Percentiles rank a stretch among this genome's conserved stretches.
Conservation (phyloP, 2,888 invertebrate species). For the Ichneumoninae sp. region DNA sequence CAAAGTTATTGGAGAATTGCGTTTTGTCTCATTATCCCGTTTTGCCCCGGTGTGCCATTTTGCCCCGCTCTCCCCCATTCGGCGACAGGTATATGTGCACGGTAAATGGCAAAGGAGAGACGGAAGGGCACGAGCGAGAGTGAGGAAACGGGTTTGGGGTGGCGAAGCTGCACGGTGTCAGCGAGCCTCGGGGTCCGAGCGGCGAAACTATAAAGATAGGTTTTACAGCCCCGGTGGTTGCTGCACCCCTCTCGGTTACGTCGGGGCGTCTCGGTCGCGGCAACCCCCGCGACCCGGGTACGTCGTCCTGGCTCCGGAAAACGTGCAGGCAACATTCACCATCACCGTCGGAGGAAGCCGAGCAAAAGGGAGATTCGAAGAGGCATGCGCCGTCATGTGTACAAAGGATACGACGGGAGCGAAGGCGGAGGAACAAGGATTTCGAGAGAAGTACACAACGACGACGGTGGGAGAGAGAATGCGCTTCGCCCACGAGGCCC, state of each 20-base stretch:
- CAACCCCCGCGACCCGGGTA: slow-evolving; percentile 22
- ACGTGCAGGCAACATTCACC: slow-evolving; percentile 24
- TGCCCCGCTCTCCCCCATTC: not conserved
- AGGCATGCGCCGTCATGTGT: slow-evolving; percentile 4
- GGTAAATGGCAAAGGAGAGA: slow-evolving; percentile 19
- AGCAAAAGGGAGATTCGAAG: slow-evolving; percentile 40
- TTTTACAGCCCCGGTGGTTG: slow-evolving; percentile 68
- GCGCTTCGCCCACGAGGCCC: slow-evolving; percentile 52
- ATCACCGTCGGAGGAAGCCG: slow-evolving; percentile 3
- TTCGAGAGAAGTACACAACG: slow-evolving; percentile 17
- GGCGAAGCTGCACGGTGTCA: slow-evolving; percentile 59
- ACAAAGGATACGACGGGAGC: slow-evolving; percentile 15
- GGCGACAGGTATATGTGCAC: slow-evolving; percentile 18
- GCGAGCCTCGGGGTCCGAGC: slow-evolving; percentile 63
- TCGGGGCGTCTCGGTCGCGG: slow-evolving; percentile 29
- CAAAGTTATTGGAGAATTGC: no score
- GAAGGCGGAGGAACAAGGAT: slow-evolving; percentile 35
- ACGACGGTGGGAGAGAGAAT: slow-evolving; percentile 37
- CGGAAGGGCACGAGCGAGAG: slow-evolving; percentile 35
- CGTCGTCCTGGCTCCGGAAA: slow-evolving; percentile 25
- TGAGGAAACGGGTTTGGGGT: slow-evolving; percentile 37
- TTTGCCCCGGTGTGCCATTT: no score
- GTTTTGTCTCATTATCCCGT: no score
- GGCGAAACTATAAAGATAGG: slow-evolving; percentile 73
- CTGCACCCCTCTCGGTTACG: slow-evolving; percentile 59